Conservation (phyloP, 2,888 invertebrate species). For the Lymantria monacha region DNA sequence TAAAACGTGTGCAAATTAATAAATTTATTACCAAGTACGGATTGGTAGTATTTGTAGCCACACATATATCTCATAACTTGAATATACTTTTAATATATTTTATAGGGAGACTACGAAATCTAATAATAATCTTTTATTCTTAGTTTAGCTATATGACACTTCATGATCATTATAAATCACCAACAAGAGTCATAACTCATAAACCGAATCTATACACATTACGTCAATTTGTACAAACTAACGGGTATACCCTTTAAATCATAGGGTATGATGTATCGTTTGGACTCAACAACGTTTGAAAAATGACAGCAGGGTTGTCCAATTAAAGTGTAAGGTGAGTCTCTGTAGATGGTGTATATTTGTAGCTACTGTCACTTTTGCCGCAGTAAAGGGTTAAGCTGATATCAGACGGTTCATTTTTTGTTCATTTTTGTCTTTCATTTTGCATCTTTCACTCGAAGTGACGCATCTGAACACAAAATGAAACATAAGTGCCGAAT, state of each 20-base stretch:
- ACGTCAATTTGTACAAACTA: slow-evolving; percentile 56
- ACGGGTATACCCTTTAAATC: slow-evolving; percentile 43
- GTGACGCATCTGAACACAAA: too few species aligned
- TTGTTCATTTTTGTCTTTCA: too few species aligned
- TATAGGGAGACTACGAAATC: not conserved
- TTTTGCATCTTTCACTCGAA: too few species aligned
- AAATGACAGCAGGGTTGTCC: slow-evolving; percentile 57
- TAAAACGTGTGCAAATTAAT: too few species aligned
- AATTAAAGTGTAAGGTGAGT: slow-evolving; percentile 72
- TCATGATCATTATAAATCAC: slow-evolving; percentile 19
- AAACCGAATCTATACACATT: slow-evolving; percentile 9
- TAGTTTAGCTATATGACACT: slow-evolving; percentile 20
- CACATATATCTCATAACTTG: too few species aligned
- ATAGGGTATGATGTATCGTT: slow-evolving; percentile 41
- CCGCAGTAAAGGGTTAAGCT: slow-evolving; percentile 22
- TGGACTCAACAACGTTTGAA: slow-evolving; percentile 43
- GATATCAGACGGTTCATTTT: too few species aligned
- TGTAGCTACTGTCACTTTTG: slow-evolving; percentile 33
- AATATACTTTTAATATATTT: too few species aligned
- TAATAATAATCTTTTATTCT: slow-evolving; percentile 2
- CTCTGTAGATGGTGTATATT: slow-evolving; percentile 44
- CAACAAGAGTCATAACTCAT: slow-evolving; percentile 13
- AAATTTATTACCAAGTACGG: too few species aligned
- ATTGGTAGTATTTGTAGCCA: too few species aligned
- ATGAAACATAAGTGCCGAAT: too few species aligned